phyloP scores from a whole-genome alignment of 2,797 vertebrate genomes.

The Scolopax rusticola region DNA sequence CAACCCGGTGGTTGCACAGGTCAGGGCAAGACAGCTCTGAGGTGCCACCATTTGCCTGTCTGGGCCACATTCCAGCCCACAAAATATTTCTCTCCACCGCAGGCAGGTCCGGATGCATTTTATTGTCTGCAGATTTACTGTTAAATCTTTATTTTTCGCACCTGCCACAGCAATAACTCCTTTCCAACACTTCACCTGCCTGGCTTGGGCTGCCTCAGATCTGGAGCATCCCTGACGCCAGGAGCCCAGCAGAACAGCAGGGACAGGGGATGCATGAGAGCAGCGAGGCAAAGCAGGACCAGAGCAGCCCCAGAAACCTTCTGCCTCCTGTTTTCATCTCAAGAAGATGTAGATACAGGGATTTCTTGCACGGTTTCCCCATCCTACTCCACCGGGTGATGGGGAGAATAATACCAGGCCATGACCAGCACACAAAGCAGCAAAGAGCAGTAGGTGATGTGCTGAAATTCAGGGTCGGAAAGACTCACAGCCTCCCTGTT shows the following conservation, averaged over 20 bases:
- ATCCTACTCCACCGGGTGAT: rapidly evolving
- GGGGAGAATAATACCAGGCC: not conserved
- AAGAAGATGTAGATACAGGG: not conserved
- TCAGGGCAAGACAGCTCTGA: not conserved
- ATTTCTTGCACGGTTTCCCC: rapidly evolving
- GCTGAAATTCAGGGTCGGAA: not conserved
- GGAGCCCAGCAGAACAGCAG: rapidly evolving
- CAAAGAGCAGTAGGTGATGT: not conserved
- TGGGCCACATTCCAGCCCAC: not conserved
- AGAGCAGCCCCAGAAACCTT: not conserved
- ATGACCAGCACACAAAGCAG: not conserved
- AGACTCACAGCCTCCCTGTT: not conserved
- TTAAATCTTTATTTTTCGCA: not conserved
- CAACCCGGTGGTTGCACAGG: rapidly evolving
- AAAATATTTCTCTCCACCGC: not conserved
- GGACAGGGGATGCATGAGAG: not conserved
- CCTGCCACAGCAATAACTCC: not conserved
- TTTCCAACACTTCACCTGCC: not conserved
- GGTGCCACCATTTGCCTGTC: not conserved
- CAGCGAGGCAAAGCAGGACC: not conserved
- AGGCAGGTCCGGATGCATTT: not conserved
- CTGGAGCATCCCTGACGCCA: not conserved
- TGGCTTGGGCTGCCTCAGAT: rapidly evolving
- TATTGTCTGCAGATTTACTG: not conserved
- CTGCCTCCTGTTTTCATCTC: not conserved